Conservation (phyloP, 2,797 vertebrate species). For the Craterocephalus amniculus region DNA sequence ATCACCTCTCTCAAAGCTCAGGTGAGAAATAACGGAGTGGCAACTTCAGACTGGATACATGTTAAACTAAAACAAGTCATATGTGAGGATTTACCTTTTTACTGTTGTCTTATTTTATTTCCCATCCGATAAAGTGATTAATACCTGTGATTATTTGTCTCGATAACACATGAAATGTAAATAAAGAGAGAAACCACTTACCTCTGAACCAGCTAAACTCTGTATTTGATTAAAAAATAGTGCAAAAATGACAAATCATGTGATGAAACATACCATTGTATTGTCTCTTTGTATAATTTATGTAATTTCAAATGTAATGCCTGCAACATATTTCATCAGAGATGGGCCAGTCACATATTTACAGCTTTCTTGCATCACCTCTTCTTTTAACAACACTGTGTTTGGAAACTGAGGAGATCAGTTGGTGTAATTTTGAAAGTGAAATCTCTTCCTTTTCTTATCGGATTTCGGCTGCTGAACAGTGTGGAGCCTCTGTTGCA, state of each 20-base stretch:
- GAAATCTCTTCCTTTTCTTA: too few species aligned
- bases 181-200: background rate
- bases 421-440: background rate
- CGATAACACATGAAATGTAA: background rate
- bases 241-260: background rate
- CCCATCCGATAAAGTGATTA: too few species aligned
- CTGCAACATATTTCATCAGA: background rate
- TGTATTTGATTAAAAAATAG: background rate
- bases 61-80: background rate
- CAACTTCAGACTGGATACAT: background rate
- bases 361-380: background rate
- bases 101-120: background rate
- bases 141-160: too few species aligned
- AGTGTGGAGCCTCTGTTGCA: background rate
- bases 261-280: background rate
- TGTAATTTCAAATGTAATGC: slow-evolving; percentile 1
- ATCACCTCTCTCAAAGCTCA: slow-evolving; percentile 94
- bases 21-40: slow-evolving; percentile 76
- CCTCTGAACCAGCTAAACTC: background rate
- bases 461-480: background rate
- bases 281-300: background rate
- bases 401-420: background rate
- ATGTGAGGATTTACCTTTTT: slow-evolving; percentile 4
- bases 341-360: background rate
- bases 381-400: background rate